Conservation (phyloP, 2,888 invertebrate genomes). For the Tyria jacobaeae region DNA sequence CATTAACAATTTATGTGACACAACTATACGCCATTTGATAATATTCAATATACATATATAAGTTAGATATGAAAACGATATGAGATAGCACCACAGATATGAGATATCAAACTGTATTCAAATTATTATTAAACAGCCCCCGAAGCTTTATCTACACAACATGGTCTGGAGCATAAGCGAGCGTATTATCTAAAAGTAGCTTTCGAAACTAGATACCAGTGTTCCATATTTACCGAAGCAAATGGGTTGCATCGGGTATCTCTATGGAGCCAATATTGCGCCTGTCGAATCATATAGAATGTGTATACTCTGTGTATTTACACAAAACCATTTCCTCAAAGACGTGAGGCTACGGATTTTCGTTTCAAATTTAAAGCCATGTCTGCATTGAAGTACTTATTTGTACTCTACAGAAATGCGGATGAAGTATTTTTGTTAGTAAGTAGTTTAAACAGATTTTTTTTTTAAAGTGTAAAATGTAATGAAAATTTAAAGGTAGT, state of each 20-base stretch:
- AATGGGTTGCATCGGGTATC: constrained; percentile 26
- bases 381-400: not conserved
- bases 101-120: not conserved
- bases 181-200: constrained; percentile 14
- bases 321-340: not conserved
- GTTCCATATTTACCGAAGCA: constrained; percentile 28
- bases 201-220: constrained; percentile 24
- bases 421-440: too few relatives aligned
- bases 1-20: too few relatives aligned
- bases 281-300: constrained; percentile 8
- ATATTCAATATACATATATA: too few relatives aligned
- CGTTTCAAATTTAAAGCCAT: not conserved
- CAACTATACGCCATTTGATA: too few relatives aligned
- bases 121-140: not conserved
- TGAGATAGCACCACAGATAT: too few relatives aligned
- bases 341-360: not conserved
- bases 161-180: not conserved
- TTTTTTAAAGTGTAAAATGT: too few relatives aligned
- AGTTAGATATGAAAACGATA: too few relatives aligned
- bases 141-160: not conserved
- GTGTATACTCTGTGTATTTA: constrained; percentile 10
- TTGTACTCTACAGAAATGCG: too few relatives aligned
- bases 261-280: constrained; percentile 31
- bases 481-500: too few relatives aligned
- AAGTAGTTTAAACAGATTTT: too few relatives aligned